Evolutionary conservation across 2,888 invertebrate species (phyloP).

Genomic region (Tethea ocularis): DNA sequence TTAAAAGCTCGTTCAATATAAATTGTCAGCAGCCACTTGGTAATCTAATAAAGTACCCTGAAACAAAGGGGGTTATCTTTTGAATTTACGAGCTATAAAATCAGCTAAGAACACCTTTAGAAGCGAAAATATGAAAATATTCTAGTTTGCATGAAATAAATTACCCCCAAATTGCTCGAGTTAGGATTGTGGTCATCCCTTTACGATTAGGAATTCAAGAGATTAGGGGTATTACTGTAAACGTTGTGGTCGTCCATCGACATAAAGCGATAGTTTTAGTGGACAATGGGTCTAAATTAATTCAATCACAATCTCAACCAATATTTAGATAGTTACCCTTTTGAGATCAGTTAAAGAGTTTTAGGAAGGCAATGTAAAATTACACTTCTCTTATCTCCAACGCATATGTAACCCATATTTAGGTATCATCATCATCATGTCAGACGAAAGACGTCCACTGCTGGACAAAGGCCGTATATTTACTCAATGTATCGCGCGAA

Average conservation of each 20-base stretch:
- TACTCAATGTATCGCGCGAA: too few species aligned
- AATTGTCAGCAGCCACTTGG: constrained; percentile 51
- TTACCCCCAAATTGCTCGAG: constrained; percentile 52
- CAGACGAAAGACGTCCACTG: too few species aligned
- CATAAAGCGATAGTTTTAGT: constrained; percentile 22
- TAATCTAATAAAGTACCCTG: constrained; percentile 48
- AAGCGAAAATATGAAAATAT: constrained; percentile 55
- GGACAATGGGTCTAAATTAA: constrained; percentile 30
- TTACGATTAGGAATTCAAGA: constrained; percentile 45
- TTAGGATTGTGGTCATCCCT: constrained; percentile 57
- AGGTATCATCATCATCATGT: too few species aligned
- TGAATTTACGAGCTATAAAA: constrained; percentile 63
- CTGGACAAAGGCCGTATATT: too few species aligned
- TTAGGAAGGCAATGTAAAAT: not conserved
- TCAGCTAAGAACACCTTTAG: constrained; percentile 47
- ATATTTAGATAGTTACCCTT: not conserved
- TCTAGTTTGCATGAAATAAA: constrained; percentile 52
- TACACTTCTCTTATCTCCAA: not conserved
- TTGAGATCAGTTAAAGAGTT: not conserved
- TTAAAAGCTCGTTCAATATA: constrained; percentile 44
- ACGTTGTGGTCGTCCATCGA: constrained; percentile 45
- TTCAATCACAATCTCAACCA: not conserved
- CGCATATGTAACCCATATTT: not conserved
- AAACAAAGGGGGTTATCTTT: constrained; percentile 57
- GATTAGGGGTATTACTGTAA: constrained; percentile 45